Conservation (phyloP, 2,797 vertebrate genomes). For the Poecilia picta region DNA sequence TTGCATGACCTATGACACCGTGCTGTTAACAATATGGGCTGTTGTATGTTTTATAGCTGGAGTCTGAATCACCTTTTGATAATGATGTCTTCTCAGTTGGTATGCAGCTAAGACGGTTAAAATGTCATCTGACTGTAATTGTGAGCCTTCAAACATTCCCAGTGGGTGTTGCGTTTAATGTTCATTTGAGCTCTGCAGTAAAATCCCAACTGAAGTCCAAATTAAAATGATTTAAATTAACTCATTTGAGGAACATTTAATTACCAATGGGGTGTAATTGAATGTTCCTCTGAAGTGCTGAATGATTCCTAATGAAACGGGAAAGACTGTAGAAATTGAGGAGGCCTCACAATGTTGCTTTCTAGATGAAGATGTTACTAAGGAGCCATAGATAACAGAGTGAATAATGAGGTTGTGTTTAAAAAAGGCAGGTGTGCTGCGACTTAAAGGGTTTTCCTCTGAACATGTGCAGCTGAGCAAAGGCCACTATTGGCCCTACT, state of each 20-base stretch:
- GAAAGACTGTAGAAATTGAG: conserved; percentile 57
- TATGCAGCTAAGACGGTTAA: conserved; percentile 61
- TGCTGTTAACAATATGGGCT: conserved; percentile 13
- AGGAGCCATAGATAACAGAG: conserved; percentile 28
- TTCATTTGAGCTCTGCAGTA: conserved; percentile 69
- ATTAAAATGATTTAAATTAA: conserved; percentile 80
- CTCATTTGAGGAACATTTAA: conserved; percentile 80
- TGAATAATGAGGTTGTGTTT: conserved; percentile 33
- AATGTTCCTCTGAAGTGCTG: conserved; percentile 79
- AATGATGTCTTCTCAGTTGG: conserved; percentile 58
- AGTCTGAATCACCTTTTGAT: conserved; percentile 41
- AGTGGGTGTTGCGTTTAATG: conserved; percentile 62
- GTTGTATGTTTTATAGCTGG: conserved; percentile 43
- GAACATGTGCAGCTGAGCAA: conserved; percentile 44
- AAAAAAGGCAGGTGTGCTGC: conserved; percentile 56
- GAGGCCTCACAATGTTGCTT: conserved; percentile 17
- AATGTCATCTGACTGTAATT: conserved; percentile 72
- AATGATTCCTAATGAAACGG: conserved; percentile 79
- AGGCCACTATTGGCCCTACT: conserved; percentile 28
- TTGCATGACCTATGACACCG: conserved; percentile 24
- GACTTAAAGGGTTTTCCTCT: conserved; percentile 55
- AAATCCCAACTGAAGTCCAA: conserved; percentile 68
- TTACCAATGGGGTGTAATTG: conserved; percentile 77
- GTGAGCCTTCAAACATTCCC: conserved; percentile 66
- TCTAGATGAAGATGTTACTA: conserved; percentile 2